Percentiles rank a stretch among this genome's conserved stretches.
Conservation (phyloP, 2,888 invertebrate genomes). For the Melikaiella ostensackeni region DNA sequence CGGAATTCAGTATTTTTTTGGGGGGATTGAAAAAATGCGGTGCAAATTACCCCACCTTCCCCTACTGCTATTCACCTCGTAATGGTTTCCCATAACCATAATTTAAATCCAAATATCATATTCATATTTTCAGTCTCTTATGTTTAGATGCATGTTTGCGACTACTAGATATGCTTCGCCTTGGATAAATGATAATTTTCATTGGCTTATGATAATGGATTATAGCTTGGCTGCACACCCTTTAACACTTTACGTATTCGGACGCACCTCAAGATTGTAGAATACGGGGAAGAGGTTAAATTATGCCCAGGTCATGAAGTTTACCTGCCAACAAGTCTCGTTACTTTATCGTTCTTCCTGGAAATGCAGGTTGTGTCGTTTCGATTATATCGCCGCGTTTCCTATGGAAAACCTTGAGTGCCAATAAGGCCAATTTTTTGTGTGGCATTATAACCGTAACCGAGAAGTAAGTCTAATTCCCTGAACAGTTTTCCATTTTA, state of each 20-base stretch:
- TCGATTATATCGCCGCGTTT: constrained; percentile 24
- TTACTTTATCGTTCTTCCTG: neutral
- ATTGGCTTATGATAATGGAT: neutral
- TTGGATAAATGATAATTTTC: neutral
- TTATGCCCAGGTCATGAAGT: neutral
- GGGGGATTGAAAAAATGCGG: no score
- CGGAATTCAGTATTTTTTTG: no score
- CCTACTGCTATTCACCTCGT: no score
- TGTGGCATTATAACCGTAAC: neutral
- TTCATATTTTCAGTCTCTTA: neutral
- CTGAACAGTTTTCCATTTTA: neutral
- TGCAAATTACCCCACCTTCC: no score
- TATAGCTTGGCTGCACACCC: neutral
- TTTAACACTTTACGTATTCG: neutral
- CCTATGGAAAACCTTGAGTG: neutral
- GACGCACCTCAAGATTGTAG: neutral
- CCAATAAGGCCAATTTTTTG: neutral
- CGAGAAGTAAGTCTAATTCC: neutral
- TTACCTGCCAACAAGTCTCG: neutral
- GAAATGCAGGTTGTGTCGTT: neutral
- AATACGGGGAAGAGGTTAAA: neutral
- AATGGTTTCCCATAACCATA: no score
- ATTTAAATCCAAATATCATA: neutral
- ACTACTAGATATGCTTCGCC: neutral
- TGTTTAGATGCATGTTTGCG: no score